Base-by-base conservation (phyloP, 37 sponge, comb jelly and placozoan genomes). In the Lycopodina hypogea region DNA sequence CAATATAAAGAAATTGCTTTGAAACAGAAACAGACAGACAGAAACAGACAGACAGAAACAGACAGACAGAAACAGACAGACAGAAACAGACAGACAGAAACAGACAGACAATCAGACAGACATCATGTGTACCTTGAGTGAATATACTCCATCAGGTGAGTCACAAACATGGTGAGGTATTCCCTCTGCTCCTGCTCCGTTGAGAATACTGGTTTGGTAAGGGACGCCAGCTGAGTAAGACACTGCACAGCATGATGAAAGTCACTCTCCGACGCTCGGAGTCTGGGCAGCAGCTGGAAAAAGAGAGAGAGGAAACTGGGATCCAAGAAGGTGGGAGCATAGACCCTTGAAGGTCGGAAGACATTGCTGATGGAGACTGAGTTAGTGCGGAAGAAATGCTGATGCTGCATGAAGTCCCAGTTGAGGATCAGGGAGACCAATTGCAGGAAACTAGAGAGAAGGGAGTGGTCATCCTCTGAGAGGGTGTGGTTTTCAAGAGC, bases 141-240 rank as follows among this genome's bases (percentile, higher is more conserved):
- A 0, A 85, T 23, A 41, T 75, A 80, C 21, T 30, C 57, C 19
- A 86, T 68, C 0, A 86, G 18, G 18, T 63, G 74, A 7, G 80
- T 21, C 32, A 80, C 81, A 68, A 86, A 79, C 28, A 48, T 53
- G 68, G 12, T 59, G 37, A 87, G 56, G 28, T 81, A 87, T 1
- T 28, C 18, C 60, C 61, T 36, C 80, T 74, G 69, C 29, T 82
- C 83, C 14, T 72, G 64, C 3, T 60, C 68, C 29, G 57, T 48
- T 2, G 56, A 61, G 21, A 87, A 69, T 21, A 83, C 85, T 1
- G 77, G 72, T 0, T 73, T 81, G 48, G 73, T 68, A 58, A 92
- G 78, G 19, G 88, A 87, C 60, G 89, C 84, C 62, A 92, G 74
- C 72, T 92, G 92, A 29, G 85, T 82, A 33, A 92, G 74, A 71